Conservation (phyloP, 2,888 invertebrate species). For the Heliconius charithonia region DNA sequence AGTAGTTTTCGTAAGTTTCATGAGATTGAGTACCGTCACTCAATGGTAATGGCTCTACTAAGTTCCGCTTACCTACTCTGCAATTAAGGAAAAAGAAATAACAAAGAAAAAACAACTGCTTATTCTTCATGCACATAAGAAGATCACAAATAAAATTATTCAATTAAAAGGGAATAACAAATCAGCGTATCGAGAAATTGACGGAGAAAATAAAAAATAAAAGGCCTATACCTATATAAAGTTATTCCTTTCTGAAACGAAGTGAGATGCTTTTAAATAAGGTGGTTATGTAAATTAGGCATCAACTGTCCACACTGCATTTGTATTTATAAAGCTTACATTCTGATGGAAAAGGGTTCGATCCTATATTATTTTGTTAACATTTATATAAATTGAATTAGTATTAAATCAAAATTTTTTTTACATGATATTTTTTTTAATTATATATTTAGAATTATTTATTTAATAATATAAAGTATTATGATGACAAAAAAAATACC, state of each 20-base stretch:
- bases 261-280: constrained; percentile 71
- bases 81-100: no score
- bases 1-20: no score
- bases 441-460: no score
- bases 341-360: constrained; percentile 29
- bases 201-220: constrained; percentile 43
- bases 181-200: constrained; percentile 50
- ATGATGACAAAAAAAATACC: no score
- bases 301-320: constrained; percentile 62
- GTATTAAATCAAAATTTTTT: background rate
- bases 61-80: no score
- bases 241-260: constrained; percentile 64
- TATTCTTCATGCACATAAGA: background rate
- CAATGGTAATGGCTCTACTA: no score
- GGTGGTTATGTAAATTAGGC: constrained; percentile 75
- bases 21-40: no score
- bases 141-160: background rate
- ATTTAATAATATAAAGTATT: no score
- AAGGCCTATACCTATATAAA: constrained; percentile 63
- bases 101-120: no score
- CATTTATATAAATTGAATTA: constrained; percentile 12
- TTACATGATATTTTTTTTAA: background rate
- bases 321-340: constrained; percentile 66
- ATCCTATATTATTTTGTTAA: constrained; percentile 13
- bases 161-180: constrained; percentile 6